Percentiles rank a stretch among this genome's conserved stretches.
These are phyloP conservation scores for Hippasteria phrygiana DNA, from an alignment of 53 echinoderm and acorn worm genomes.

Conservation along the genomic window DNA sequence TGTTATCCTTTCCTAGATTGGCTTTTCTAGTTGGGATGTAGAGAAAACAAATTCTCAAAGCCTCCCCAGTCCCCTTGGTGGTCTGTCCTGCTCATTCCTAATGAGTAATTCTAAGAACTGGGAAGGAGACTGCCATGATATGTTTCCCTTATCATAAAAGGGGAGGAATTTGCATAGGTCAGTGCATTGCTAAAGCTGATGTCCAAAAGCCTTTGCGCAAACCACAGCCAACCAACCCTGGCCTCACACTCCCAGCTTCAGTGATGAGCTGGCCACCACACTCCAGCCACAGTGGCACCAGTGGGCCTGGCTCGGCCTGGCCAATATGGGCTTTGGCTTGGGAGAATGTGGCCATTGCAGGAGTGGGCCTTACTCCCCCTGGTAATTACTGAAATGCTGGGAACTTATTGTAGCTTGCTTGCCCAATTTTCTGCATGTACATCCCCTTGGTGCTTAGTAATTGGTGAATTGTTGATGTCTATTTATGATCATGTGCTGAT, in stretches of 20 bases:
- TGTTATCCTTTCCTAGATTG: neutral
- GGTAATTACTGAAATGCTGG: conserved; percentile 28
- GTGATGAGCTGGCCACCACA: neutral
- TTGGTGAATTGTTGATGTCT: neutral
- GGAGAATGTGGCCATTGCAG: conserved; percentile 49
- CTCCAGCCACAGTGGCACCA: conserved; percentile 67
- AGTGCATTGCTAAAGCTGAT: neutral
- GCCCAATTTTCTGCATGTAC: neutral
- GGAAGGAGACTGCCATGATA: too few relatives aligned
- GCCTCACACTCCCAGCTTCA: conserved; percentile 3
- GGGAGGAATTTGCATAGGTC: conserved; percentile 32
- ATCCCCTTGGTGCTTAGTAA: neutral
- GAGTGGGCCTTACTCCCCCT: conserved; percentile 29
- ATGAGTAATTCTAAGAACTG: too few relatives aligned
- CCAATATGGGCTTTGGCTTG: conserved; percentile 44
- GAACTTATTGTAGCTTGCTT: neutral
- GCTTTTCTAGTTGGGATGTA: neutral
- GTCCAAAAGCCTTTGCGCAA: conserved; percentile 31
- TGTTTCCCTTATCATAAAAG: too few relatives aligned
- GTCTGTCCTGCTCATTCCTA: too few relatives aligned
- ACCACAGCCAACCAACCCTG: neutral
- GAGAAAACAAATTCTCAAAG: too few relatives aligned
- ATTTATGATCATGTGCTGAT: neutral
- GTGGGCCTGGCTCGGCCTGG: conserved; percentile 42
- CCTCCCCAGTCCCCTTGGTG: too few relatives aligned